Conservation (phyloP, 2,888 invertebrate genomes). For the Metopia argyrocephala region DNA sequence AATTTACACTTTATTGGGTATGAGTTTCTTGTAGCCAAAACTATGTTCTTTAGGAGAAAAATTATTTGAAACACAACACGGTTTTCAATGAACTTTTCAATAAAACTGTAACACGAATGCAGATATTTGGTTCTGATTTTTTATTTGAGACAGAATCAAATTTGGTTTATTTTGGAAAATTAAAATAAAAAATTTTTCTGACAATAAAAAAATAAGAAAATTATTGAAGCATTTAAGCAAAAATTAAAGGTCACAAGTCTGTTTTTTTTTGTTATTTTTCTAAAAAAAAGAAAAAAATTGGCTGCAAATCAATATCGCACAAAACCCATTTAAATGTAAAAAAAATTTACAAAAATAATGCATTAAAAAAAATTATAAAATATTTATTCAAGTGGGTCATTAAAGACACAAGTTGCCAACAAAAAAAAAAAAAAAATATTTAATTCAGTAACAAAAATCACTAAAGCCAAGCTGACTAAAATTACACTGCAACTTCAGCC, state of each 20-base stretch:
- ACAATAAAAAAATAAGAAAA: constrained; percentile 35
- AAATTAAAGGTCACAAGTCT: background rate
- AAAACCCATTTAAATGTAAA: constrained; percentile 28
- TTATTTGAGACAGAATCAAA: background rate
- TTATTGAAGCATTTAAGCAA: background rate
- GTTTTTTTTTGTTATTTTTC: background rate
- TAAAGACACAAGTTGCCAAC: constrained; percentile 45
- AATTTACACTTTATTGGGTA: background rate
- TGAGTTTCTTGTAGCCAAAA: no score
- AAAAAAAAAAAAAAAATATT: background rate
- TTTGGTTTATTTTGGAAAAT: background rate
- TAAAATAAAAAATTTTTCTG: background rate
- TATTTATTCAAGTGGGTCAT: constrained; percentile 58
- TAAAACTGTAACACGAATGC: constrained; percentile 37
- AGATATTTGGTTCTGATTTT: background rate
- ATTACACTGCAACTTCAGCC: background rate
- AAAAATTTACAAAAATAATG: constrained; percentile 38
- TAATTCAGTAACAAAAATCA: background rate
- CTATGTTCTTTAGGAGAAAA: background rate
- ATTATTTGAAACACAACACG: constrained; percentile 6
- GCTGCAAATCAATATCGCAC: background rate
- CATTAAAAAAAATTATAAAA: constrained; percentile 26
- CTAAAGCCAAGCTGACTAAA: constrained; percentile 3
- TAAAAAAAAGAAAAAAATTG: constrained; percentile 20
- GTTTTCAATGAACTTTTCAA: constrained; percentile 56